These are phyloP conservation scores for Galerucella nymphaeae DNA, from an alignment of 2,888 invertebrate genomes.

Conservation along the genomic window DNA sequence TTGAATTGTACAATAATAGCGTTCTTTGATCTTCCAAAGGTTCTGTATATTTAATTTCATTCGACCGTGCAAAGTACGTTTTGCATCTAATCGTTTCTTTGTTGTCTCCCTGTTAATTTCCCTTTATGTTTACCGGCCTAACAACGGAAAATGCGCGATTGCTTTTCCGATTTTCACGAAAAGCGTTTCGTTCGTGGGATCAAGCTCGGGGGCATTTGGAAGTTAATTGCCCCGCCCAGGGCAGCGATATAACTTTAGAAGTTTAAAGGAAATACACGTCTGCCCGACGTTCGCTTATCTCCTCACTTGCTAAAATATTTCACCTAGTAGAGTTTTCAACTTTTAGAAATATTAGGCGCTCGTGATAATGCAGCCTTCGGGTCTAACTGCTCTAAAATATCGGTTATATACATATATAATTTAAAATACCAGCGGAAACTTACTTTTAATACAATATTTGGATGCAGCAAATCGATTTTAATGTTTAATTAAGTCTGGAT, in stretches of 20 bases:
- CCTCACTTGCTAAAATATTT: conserved; percentile 33
- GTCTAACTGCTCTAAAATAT: not conserved
- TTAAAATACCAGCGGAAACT: too few species aligned
- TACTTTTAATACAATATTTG: too few species aligned
- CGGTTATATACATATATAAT: not conserved
- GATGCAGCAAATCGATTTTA: too few species aligned
- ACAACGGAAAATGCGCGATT: conserved; percentile 24
- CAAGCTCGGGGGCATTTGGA: conserved; percentile 31
- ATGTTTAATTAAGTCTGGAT: too few species aligned
- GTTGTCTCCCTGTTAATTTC: conserved; percentile 2
- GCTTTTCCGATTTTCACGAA: conserved; percentile 29
- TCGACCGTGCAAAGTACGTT: not conserved
- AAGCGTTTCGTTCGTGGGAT: conserved; percentile 19
- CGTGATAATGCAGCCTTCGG: conserved; percentile 25
- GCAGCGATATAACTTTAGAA: conserved; percentile 40
- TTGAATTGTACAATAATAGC: not conserved
- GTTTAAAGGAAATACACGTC: conserved; percentile 28
- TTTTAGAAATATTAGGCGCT: conserved; percentile 29
- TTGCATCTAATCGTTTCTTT: conserved; percentile 3
- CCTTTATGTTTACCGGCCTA: conserved; percentile 15
- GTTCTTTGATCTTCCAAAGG: not conserved
- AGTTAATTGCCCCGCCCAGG: conserved; percentile 41
- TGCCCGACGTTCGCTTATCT: conserved; percentile 32
- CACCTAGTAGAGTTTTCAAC: conserved; percentile 35
- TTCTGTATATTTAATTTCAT: not conserved